Evolutionary conservation across 2,797 vertebrate genomes (phyloP).

Genomic region (Intellagama lesueurii): DNA sequence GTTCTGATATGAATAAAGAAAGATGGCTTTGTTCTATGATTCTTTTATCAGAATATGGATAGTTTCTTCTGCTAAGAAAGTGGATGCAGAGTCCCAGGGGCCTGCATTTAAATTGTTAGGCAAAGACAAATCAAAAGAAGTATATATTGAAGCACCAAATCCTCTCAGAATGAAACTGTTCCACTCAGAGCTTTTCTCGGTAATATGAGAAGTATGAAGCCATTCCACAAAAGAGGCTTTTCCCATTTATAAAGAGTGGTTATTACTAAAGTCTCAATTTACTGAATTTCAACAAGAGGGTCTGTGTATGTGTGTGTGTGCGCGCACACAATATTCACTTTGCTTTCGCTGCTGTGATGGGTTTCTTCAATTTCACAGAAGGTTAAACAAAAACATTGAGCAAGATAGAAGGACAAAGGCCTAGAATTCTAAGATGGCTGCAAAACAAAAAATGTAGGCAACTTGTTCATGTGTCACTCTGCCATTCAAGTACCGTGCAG

Average conservation of each 20-base stretch:
- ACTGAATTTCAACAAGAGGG: neutral
- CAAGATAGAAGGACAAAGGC: too few relatives aligned
- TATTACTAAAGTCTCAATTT: conserved; percentile 29
- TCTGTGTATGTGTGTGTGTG: neutral
- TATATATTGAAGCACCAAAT: neutral
- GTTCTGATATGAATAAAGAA: too few relatives aligned
- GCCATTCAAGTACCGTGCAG: neutral
- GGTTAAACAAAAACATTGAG: conserved; percentile 24
- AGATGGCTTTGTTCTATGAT: neutral
- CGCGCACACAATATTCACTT: neutral
- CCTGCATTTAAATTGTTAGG: conserved; percentile 1
- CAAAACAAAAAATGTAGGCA: neutral
- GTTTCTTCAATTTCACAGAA: conserved; percentile 6
- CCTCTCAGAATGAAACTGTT: conserved; percentile 30
- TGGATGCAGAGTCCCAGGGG: rapidly evolving
- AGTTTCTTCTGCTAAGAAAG: neutral
- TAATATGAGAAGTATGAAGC: neutral
- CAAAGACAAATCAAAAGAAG: conserved; percentile 35
- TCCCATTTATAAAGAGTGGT: neutral
- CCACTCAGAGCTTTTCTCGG: neutral
- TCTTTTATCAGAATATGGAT: neutral
- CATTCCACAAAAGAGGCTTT: conserved; percentile 11
- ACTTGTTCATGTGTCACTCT: neutral
- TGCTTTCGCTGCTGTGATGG: neutral
- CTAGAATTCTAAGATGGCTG: neutral